Percentiles rank a stretch among this genome's conserved stretches.
phyloP scores from a whole-genome alignment of 2,888 invertebrate species.

The Idaea aversata region DNA sequence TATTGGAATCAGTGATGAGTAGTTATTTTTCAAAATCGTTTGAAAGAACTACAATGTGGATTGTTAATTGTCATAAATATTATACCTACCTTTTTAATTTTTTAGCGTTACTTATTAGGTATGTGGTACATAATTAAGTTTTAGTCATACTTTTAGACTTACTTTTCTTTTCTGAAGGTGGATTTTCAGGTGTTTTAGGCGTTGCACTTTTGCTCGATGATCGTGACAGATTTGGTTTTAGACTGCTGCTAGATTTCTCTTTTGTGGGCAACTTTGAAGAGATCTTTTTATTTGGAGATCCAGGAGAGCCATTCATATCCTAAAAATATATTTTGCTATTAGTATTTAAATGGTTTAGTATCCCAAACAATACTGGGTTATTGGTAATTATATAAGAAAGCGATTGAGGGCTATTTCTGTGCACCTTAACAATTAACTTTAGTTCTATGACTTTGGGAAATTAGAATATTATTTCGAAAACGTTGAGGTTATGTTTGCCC shows the following conservation, averaged over 20 bases:
- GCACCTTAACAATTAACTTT: too few species aligned
- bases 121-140: background rate
- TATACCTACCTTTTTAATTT: too few species aligned
- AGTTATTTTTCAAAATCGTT: background rate
- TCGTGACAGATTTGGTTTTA: conserved; percentile 76
- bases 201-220: conserved; percentile 82
- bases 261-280: conserved; percentile 78
- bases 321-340: conserved; percentile 30
- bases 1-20: background rate
- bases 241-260: conserved; percentile 70
- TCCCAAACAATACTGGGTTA: too few species aligned
- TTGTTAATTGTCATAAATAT: too few species aligned
- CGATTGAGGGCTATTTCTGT: too few species aligned
- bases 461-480: too few species aligned
- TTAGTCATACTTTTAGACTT: conserved; percentile 39
- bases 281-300: conserved; percentile 87
- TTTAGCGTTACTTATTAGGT: background rate
- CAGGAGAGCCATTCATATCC: conserved; percentile 85
- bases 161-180: conserved; percentile 86
- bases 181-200: conserved; percentile 86
- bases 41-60: background rate
- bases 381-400: too few species aligned
- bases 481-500: too few species aligned
- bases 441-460: too few species aligned
- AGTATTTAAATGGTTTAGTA: background rate